Evolutionary conservation across 1,140 invertebrate species (phyloP).

Genomic region (Heliothis subflexa): DNA sequence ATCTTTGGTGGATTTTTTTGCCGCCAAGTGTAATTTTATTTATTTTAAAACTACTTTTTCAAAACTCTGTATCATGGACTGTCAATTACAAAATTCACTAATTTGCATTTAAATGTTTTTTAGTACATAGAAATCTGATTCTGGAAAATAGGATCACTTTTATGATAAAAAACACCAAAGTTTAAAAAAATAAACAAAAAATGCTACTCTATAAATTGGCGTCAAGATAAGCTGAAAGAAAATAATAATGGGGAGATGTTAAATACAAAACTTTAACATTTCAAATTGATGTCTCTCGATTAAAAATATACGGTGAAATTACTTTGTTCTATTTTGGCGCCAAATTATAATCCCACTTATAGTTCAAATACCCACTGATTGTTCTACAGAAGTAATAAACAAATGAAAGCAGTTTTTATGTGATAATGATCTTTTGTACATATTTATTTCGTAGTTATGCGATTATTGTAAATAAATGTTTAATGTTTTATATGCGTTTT

Average conservation of each 20-base stretch:
- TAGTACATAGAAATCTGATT: neutral
- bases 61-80: too few species aligned
- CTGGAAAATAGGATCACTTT: neutral
- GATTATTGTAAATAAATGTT: slow-evolving; percentile 61
- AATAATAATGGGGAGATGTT: too few species aligned
- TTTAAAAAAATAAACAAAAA: too few species aligned
- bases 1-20: too few species aligned
- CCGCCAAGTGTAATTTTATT: neutral
- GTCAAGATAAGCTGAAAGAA: too few species aligned
- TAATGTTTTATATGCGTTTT: slow-evolving; percentile 47
- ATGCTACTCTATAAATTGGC: too few species aligned
- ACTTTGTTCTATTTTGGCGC: too few species aligned
- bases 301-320: too few species aligned
- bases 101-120: slow-evolving; percentile 2
- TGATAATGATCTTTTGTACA: slow-evolving; percentile 59
- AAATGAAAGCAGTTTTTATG: slow-evolving; percentile 48
- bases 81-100: neutral
- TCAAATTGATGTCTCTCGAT: too few species aligned
- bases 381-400: neutral
- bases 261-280: too few species aligned
- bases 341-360: too few species aligned
- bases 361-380: neutral
- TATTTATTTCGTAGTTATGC: slow-evolving; percentile 58
- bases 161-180: too few species aligned
- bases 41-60: neutral